Evolutionary conservation across 2,888 invertebrate species (phyloP), one percentile per base, ranked within the genome.

Genomic region (Pemphredon lugubris): DNA sequence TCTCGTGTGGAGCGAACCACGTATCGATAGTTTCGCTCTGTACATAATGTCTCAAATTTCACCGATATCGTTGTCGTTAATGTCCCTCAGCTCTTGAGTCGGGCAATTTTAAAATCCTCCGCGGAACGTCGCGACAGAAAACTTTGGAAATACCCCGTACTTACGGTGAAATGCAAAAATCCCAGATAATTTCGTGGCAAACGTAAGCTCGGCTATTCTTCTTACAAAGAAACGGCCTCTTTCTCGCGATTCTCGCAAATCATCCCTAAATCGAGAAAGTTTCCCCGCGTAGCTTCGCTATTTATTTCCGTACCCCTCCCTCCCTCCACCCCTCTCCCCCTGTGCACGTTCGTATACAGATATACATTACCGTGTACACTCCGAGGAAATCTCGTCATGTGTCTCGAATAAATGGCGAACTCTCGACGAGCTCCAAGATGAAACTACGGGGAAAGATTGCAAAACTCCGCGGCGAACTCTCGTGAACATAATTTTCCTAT

Each of bases 401-500:
- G 83, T 81, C 69, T 75, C 80, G 84, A 85, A 85, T 86, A 83
- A 84, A 84, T 81, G 83, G 77, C 74, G 67, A 70, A 58, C 78
- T 71, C 77, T 73, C 69, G 68, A 68, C 60, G 68, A 34, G 72
- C 50, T 59, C 55, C 61, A 67, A 64, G 69, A 67, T 75, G 73
- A 77, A 85, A 83, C 83, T 81, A 61, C 58, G 76, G 61, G 64
- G 73, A 83, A 82, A 86, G 83, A 88, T 87, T 84, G 84, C 83
- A 60, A 83, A 88, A 88, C 3, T 84, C 86, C 79, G 61, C 60
- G 60, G 79, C 64, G 76, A 88, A 87, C 86, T 88, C 84, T 87
- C 87, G 84, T 87, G 85, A 87, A 87, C 86, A 87, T 88, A 85
- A 88, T 88, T 88, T 88, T 83, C 84, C 78, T 87, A 87, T 88